Evolutionary conservation across 2,113 vertebrate genomes (phyloP).

Genomic region (Ameiurus melas): DNA sequence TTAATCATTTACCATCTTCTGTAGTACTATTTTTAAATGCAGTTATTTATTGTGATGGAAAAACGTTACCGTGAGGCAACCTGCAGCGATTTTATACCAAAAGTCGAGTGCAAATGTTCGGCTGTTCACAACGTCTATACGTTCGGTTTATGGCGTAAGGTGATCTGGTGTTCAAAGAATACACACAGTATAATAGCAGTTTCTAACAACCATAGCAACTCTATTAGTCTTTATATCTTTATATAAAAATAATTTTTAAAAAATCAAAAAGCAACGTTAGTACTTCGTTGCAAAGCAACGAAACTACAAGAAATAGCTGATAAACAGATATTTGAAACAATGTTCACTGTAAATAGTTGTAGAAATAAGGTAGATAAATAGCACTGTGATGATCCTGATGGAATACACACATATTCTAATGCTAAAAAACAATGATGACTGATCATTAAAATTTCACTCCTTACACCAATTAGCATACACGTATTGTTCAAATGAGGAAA

Average conservation of each 20-base stretch:
- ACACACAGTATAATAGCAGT: neutral
- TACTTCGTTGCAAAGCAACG: neutral
- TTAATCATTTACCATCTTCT: neutral
- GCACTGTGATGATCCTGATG: neutral
- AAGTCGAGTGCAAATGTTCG: neutral
- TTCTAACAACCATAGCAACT: neutral
- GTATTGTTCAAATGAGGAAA: neutral
- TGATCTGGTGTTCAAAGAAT: neutral
- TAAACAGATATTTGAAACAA: too few relatives aligned
- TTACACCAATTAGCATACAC: neutral
- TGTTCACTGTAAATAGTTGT: neutral
- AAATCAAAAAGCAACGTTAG: neutral
- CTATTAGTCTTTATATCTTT: neutral
- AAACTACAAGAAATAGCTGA: neutral
- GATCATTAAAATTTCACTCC: neutral
- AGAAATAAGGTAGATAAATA: neutral
- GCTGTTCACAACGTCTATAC: neutral
- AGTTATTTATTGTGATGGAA: neutral
- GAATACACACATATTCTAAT: neutral
- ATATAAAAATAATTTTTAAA: too few relatives aligned
- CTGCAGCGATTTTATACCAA: neutral
- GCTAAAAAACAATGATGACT: neutral
- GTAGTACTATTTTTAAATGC: neutral
- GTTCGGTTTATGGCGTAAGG: neutral
- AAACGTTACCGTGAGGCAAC: neutral